Percentiles rank a stretch among this genome's conserved stretches.
Evolutionary conservation across 2,797 vertebrate genomes (phyloP).

Genomic region (Megalops cyprinoides): DNA sequence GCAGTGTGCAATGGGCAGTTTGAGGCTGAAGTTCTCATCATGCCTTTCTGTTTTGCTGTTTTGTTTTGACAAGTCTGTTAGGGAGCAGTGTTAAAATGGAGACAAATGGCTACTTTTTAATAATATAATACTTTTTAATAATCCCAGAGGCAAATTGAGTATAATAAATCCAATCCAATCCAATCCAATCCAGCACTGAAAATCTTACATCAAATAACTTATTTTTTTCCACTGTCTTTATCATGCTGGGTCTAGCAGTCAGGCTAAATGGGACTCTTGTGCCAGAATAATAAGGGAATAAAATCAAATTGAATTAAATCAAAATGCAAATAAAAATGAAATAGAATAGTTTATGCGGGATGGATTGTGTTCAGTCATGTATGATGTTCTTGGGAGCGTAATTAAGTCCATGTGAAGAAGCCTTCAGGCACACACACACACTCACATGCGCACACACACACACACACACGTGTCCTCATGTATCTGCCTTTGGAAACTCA

Average conservation of each 20-base stretch:
- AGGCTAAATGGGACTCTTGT: neutral
- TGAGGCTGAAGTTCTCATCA: neutral
- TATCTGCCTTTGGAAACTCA: too few relatives aligned
- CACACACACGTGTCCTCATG: too few relatives aligned
- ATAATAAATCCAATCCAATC: neutral
- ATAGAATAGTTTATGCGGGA: neutral
- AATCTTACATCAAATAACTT: neutral
- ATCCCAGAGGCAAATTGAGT: neutral
- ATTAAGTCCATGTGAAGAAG: neutral
- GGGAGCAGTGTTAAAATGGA: neutral
- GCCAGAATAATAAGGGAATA: slow-evolving; percentile 14
- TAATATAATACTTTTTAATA: too few relatives aligned
- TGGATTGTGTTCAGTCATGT: slow-evolving; percentile 21
- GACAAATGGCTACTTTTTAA: neutral
- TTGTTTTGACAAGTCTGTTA: neutral
- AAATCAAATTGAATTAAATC: slow-evolving; percentile 21
- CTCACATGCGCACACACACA: too few relatives aligned
- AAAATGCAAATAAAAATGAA: slow-evolving; percentile 5
- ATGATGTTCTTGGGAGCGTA: slow-evolving; percentile 5
- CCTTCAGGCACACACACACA: neutral
- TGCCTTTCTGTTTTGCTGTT: slow-evolving; percentile 11
- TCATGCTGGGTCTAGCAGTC: neutral
- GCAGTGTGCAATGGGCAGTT: neutral
- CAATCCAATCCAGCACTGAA: slow-evolving; percentile 7
- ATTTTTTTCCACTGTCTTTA: too few relatives aligned